Percentiles rank a stretch among this genome's conserved stretches.
Evolutionary conservation across 2,888 invertebrate species (phyloP).

Genomic region (Azorinus chamasolen): DNA sequence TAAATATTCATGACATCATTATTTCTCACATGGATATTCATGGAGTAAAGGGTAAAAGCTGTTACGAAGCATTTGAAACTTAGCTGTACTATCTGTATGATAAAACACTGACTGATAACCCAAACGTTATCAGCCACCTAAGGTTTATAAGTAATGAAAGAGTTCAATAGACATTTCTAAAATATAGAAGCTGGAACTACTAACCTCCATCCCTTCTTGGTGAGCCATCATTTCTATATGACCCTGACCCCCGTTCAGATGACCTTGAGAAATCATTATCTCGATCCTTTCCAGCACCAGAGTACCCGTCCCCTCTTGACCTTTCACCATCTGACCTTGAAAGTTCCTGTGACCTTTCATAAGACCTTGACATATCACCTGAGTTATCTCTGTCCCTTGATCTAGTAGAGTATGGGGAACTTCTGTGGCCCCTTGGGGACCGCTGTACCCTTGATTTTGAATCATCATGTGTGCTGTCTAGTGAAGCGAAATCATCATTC

Average conservation of each 20-base stretch:
- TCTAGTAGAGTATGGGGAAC: not conserved
- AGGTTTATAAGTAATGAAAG: too few relatives aligned
- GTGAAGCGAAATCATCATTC: constrained; percentile 13
- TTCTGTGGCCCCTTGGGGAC: constrained; percentile 11
- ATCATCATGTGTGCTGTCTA: constrained; percentile 15
- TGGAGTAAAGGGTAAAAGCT: too few relatives aligned
- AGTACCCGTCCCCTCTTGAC: too few relatives aligned
- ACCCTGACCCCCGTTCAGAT: constrained; percentile 13
- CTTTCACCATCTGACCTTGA: constrained; percentile 4
- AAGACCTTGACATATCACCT: constrained; percentile 41
- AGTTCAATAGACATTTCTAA: too few relatives aligned
- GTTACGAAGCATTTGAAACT: too few relatives aligned
- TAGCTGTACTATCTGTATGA: too few relatives aligned
- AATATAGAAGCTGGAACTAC: too few relatives aligned
- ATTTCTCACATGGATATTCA: too few relatives aligned
- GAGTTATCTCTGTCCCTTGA: constrained; percentile 26
- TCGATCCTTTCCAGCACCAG: too few relatives aligned
- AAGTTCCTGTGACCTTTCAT: constrained; percentile 9
- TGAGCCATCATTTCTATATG: constrained; percentile 8
- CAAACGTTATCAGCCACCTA: too few relatives aligned
- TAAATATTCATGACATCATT: too few relatives aligned
- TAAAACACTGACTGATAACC: too few relatives aligned
- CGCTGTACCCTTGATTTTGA: constrained; percentile 38
- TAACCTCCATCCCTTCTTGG: constrained; percentile 2
- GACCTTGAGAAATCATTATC: not conserved